Conservation (phyloP, 2,113 vertebrate genomes). For the Cynopterus brachyotis region DNA sequence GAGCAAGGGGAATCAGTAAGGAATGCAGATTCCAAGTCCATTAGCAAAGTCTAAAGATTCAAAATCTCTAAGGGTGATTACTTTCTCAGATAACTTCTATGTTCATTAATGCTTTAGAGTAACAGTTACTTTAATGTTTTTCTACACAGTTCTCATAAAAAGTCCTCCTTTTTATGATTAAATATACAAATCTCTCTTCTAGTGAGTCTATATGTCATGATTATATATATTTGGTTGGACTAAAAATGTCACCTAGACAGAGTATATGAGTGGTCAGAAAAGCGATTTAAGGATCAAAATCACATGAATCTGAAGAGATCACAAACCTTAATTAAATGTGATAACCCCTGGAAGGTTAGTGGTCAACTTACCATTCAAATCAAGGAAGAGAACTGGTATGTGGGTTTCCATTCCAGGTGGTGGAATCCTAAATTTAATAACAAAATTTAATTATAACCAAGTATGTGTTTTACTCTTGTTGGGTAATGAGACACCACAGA, state of each 20-base stretch:
- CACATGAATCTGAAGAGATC: neutral
- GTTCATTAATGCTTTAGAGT: neutral
- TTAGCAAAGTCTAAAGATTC: neutral
- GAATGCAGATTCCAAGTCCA: neutral
- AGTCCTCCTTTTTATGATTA: neutral
- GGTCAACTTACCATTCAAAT: slow-evolving; percentile 93
- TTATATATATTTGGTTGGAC: neutral
- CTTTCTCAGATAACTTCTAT: neutral
- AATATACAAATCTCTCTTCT: neutral
- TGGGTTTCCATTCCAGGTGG: slow-evolving; percentile 97
- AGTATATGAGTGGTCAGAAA: neutral
- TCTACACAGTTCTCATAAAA: neutral
- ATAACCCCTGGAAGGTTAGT: neutral
- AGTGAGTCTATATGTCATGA: neutral
- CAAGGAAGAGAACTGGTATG: slow-evolving; percentile 96
- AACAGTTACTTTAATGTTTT: neutral
- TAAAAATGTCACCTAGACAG: neutral
- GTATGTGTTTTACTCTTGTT: neutral
- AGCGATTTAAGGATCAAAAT: neutral
- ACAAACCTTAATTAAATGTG: neutral
- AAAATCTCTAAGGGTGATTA: neutral
- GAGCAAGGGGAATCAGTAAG: neutral
- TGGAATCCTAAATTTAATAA: slow-evolving; percentile 88
- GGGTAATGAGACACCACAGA: neutral
- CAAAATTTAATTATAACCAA: slow-evolving; percentile 66